A percentile compares a stretch with the other conserved stretches of the same genome.
Evolutionary conservation across 2,888 invertebrate species (phyloP).

Genomic region (Julus scanicus): DNA sequence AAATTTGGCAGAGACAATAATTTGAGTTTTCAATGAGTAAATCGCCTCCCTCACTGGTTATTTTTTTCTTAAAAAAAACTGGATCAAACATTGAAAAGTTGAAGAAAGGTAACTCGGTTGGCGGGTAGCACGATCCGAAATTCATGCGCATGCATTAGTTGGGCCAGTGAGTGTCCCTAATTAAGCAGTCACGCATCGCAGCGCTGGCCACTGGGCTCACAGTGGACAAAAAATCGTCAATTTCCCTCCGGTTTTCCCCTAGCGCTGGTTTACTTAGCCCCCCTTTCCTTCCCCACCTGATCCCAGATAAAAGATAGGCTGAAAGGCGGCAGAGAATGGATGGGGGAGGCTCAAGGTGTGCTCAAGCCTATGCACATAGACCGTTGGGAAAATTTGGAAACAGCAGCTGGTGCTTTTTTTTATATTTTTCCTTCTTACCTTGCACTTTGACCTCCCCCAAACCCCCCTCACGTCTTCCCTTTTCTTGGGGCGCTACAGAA

Average conservation of each 20-base stretch:
- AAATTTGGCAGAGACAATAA: slow-evolving; percentile 37
- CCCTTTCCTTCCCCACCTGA: slow-evolving; percentile 44
- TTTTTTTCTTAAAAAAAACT: background rate
- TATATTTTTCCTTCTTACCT: slow-evolving; percentile 36
- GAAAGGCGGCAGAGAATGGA: slow-evolving; percentile 27
- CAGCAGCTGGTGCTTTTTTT: slow-evolving; percentile 44
- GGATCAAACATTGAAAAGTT: slow-evolving; percentile 19
- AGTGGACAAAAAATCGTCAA: background rate
- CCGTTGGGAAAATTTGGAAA: slow-evolving; percentile 36
- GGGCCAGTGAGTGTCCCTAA: slow-evolving; percentile 39
- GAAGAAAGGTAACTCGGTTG: background rate
- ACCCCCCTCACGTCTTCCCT: slow-evolving; percentile 14
- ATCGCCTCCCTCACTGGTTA: background rate
- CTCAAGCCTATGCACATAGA: slow-evolving; percentile 22
- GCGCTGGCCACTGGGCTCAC: background rate
- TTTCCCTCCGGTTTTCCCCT: slow-evolving; percentile 28
- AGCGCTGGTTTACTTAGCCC: slow-evolving; percentile 31
- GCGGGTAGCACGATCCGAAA: background rate
- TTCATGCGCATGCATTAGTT: slow-evolving; percentile 45
- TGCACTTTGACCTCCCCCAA: slow-evolving; percentile 53
- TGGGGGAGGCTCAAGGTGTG: slow-evolving; percentile 41
- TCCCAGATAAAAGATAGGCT: slow-evolving; percentile 44
- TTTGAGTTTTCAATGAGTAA: slow-evolving; percentile 1
- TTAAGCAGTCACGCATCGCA: background rate
- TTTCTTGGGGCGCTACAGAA: background rate